phyloP scores from a whole-genome alignment of 2,113 vertebrate genomes.

The Orthonyx spaldingii region DNA sequence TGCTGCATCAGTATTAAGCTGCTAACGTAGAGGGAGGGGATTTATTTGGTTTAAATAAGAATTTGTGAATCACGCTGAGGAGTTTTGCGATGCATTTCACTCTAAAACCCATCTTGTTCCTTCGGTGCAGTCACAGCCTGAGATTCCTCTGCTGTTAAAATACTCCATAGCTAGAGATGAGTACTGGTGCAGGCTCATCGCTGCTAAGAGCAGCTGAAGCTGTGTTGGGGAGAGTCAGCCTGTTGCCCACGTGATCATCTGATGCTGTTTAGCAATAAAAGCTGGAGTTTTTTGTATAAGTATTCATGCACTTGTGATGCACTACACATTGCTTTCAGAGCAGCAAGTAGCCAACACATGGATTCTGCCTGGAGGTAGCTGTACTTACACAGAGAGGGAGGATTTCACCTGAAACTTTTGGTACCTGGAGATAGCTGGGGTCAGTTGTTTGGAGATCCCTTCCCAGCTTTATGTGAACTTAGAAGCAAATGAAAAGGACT shows the following conservation, averaged over 20 bases:
- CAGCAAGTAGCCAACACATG: background rate
- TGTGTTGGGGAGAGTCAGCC: background rate
- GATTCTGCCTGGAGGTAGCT: background rate
- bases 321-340: background rate
- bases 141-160: background rate
- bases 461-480: background rate
- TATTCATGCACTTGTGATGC: background rate
- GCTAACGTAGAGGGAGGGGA: rapidly evolving
- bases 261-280: background rate
- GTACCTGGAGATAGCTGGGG: background rate
- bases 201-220: background rate
- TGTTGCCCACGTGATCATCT: background rate
- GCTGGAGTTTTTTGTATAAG: background rate
- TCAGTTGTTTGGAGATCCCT: background rate
- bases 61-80: background rate
- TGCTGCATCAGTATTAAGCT: background rate
- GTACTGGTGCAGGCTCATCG: background rate
- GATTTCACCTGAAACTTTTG: background rate
- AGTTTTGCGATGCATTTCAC: background rate
- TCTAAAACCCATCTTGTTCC: background rate
- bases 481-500: background rate
- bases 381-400: background rate
- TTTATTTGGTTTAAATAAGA: background rate
- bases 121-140: background rate
- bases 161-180: background rate